These are phyloP conservation scores for Callyntrura guangdongensis DNA, from an alignment of 2,888 invertebrate genomes.

Conservation along the genomic window DNA sequence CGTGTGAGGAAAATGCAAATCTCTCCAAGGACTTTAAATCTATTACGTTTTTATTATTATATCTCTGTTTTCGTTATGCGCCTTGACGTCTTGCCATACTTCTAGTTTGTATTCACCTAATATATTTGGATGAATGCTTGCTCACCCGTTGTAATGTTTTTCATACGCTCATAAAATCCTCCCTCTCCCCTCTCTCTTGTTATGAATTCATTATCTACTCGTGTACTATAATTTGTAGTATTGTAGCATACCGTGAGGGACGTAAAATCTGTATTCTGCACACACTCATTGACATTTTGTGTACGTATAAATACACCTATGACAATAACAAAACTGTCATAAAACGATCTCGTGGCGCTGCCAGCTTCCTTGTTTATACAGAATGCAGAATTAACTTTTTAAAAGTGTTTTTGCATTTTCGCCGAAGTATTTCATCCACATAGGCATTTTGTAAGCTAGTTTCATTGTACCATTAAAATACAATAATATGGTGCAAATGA, in stretches of 20 bases:
- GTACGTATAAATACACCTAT: background rate
- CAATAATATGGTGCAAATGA: no score
- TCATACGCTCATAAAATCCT: slow-evolving; percentile 1
- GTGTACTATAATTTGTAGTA: background rate
- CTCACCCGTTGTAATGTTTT: background rate
- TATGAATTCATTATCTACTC: background rate
- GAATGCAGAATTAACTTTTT: background rate
- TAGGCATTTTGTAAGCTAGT: no score
- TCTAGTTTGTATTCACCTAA: background rate
- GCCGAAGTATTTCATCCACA: no score
- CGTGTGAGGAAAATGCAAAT: slow-evolving; percentile 30
- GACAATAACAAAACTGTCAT: slow-evolving; percentile 27
- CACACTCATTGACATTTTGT: background rate
- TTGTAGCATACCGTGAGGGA: background rate
- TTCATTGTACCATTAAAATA: no score
- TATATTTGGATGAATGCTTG: no score
- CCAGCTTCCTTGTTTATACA: slow-evolving; percentile 48
- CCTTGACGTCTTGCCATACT: background rate
- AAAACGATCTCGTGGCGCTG: background rate
- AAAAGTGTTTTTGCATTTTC: background rate
- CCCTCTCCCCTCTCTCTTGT: background rate
- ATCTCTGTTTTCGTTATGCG: background rate
- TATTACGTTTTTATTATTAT: background rate
- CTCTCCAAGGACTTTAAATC: slow-evolving; percentile 45
- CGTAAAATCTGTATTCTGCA: background rate